Base-by-base conservation (phyloP, 2,888 invertebrate species). In the Napeogenes sylphis region DNA sequence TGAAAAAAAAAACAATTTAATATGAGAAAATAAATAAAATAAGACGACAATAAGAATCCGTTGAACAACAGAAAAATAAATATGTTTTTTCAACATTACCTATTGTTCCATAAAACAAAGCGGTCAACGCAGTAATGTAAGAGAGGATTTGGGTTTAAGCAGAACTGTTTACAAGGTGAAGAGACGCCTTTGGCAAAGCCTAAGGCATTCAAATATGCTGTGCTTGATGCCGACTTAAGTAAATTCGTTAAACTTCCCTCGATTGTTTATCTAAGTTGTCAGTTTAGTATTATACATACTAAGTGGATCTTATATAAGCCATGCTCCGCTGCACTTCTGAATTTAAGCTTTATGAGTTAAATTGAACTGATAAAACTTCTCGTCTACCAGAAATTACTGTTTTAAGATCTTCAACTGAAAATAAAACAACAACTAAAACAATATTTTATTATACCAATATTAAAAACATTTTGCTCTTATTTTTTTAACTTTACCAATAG, bases 51-150 rank as follows among this genome's bases (percentile, higher is more conserved):
- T 51, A 51, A 51, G 51, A 51, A 51, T 30, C 51, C 51, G 12
- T 51, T 51, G 51, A 51, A 51, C 10, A 21, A 30, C 4, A 14
- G 51, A 14, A 47, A 32, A 32, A 45, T 35, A 21, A 38, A 46
- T 12, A n/a, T 51, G 45, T 62, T 66, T 68, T 62, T 55, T 12
- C 42, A 56, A 42, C 32, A 60, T 58, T 63, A 45, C 56, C 51
- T 65, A 63, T 67, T 68, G 56, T 66, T 62, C 32, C 58, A 54
- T 54, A 6, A 13, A 56, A 64, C 66, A 67, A 69, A 64, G 63
- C 65, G 57, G 60, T 59, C 61, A 63, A 53, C 14, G 55, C 35
- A 57, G 61, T 62, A 64, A 60, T 56, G 59, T 61, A 58, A 58
- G 6, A 13, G 33, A 54, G 33, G 53, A 59, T 45, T 61, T 59